Base-by-base conservation (phyloP, 2,113 vertebrate genomes). In the Empidonax traillii region DNA sequence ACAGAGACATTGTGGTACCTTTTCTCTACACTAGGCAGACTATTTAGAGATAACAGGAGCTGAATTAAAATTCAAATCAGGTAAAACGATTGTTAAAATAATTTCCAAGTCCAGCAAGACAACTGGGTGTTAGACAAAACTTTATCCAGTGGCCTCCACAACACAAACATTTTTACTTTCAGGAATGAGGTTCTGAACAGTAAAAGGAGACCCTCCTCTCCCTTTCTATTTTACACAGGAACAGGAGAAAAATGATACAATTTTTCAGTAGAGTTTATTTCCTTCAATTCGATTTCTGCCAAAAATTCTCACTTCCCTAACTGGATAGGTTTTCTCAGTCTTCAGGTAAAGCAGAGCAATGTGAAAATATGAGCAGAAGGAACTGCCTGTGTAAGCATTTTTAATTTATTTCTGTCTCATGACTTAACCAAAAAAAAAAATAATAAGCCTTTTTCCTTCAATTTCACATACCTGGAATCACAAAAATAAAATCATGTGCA, bases 181-280 rank as follows among this genome's bases (percentile, higher is more conserved):
- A 9, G 37, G n/a, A 89, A 84, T 3, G 30, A 75, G 22, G 25
- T 35, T 90, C 35, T 81, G 49, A 78, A 23, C 6, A 41, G 10
- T 41, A 76, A 84, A 49, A 46, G 9, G 14, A 69, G 6, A 67
- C 5, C 2, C 35, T 67, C 23, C 59, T 56, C 25, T 85, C 16
- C 14, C 28, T 56, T 78, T 72, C 66, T n/a, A 71, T 33, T 51
- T 77, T 39, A 76, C 7, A 10, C 3, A 61, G 16, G 22, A 89
- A 80, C 1, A 71, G 25, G 4, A 85, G 10, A 87, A 87, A 75
- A 74, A 16, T 3, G 0, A 31, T 7, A 35, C 0, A 0, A n/a
- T 35, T 84, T 89, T 86, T 81, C 44, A 87, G 6, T 55, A 7
- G 35, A 68, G 23, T 10, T 92, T 67, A 33, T 5, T 67, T n/a